phyloP scores from a whole-genome alignment of 2,113 vertebrate species.

The Megaleporinus macrocephalus region DNA sequence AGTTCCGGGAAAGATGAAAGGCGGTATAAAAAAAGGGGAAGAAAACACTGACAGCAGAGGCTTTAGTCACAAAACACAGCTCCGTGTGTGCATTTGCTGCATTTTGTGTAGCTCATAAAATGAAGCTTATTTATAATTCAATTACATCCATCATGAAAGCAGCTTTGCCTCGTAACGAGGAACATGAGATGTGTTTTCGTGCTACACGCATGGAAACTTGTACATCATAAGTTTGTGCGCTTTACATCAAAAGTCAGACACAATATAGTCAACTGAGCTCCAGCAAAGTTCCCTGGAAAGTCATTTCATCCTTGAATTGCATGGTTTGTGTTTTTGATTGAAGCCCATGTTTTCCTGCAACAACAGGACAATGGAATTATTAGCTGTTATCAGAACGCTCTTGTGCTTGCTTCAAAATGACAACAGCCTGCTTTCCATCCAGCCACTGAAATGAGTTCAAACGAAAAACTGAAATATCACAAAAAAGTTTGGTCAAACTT shows the following conservation, averaged over 20 bases:
- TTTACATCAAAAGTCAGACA: background rate
- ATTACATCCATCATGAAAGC: background rate
- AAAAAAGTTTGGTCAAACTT: too few species aligned
- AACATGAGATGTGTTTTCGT: background rate
- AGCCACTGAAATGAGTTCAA: too few species aligned
- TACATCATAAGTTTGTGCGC: background rate
- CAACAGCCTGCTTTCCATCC: background rate
- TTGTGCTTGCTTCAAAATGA: background rate
- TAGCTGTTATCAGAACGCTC: background rate
- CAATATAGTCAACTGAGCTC: background rate
- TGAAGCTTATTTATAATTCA: conserved; percentile 19
- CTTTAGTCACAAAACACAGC: background rate
- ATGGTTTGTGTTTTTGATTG: background rate
- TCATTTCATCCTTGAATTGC: background rate
- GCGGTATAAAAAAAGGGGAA: background rate
- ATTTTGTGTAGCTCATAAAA: conserved; percentile 14
- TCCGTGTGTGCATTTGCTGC: background rate
- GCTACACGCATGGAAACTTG: background rate
- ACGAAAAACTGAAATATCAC: too few species aligned
- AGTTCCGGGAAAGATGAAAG: conserved; percentile 20
- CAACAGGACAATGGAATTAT: background rate
- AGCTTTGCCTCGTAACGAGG: background rate
- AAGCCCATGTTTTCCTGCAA: background rate
- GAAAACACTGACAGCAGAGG: background rate
- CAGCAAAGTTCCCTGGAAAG: background rate